Evolutionary conservation across 2,797 vertebrate genomes (phyloP).

Genomic region (Apogon hyalosoma): DNA sequence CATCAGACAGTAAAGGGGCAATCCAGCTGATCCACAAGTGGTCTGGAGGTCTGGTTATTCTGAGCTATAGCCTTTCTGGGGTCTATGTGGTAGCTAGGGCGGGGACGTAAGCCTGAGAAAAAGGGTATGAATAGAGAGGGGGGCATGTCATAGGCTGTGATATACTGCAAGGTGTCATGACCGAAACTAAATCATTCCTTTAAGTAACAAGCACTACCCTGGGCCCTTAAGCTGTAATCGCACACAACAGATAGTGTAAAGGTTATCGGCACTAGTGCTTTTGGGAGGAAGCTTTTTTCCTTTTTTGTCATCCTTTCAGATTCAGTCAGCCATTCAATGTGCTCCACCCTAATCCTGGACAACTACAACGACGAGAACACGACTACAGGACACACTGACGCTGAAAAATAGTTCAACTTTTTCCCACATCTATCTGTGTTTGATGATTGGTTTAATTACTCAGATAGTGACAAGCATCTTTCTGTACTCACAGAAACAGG

Average conservation of each 20-base stretch:
- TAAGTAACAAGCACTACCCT: constrained; percentile 12
- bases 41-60: constrained; percentile 62
- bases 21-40: constrained; percentile 29
- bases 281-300: not conserved
- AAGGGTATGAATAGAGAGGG: constrained; percentile 33
- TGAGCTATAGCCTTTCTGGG: constrained; percentile 71
- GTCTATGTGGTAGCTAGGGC: constrained; percentile 31
- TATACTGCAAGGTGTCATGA: constrained; percentile 36
- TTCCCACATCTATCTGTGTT: not conserved
- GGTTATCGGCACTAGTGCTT: not conserved
- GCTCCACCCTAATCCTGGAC: not conserved
- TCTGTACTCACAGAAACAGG: constrained; percentile 92
- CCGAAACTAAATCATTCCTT: constrained; percentile 27
- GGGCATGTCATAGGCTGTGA: constrained; percentile 23
- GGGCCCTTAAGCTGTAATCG: constrained; percentile 3
- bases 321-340: not conserved
- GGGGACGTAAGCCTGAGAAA: constrained; percentile 27
- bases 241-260: not conserved
- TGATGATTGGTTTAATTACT: too few species aligned
- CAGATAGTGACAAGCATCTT: not conserved
- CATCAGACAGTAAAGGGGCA: constrained; percentile 20
- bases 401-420: not conserved
- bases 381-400: not conserved
- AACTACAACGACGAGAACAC: not conserved
- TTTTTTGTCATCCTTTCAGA: constrained; percentile 4